Base-by-base conservation (phyloP, 2,888 invertebrate species). In the Steinernema scapterisci region DNA sequence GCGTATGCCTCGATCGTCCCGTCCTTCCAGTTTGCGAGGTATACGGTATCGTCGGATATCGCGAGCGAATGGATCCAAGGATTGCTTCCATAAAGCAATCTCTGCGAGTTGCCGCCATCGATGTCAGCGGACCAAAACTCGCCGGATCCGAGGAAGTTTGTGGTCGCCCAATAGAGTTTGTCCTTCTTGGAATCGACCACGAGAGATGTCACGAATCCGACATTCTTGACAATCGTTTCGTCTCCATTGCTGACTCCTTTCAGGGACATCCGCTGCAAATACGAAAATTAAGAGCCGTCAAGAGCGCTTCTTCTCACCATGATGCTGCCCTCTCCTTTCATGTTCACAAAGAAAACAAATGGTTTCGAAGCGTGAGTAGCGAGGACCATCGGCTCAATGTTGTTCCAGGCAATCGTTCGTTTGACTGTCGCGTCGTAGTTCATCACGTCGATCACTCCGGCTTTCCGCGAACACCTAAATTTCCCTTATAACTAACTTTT, bases 271-370 rank as follows among this genome's bases (percentile, higher is more conserved):
- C 63, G 63, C 63, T 63, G 19, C 9, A 63, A 63, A 48, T 48
- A 16, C 3, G 6, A 6, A 6, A 7, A 13, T 48, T 48, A 5
- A 48, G 48, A n/a, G n/a, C n/a, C n/a, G n/a, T n/a, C 52, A 52
- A 5, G 2, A 23, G 11, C 2, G 23, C 21, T 21, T 11, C 1
- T 16, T 25, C 13, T 6, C 38, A 75, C 73, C 11, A 73, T 70
- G 21, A 43, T 54, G 31, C 21, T 38, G 5, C 52, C 43, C 31
- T 76, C 45, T 9, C n/a, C 51, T 21, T 54, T 44, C 25, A 38
- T 70, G 25, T 80, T 70, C 19, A 72, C 73, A 25, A 78, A 79
- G 72, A 80, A 79, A 43, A 80, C 23, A 13, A 31, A 23, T n/a
- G 51, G 27, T 6, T 63, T 48, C 0, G 44, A 25, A 5, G 72